These are phyloP conservation scores for Lytechinus variegatus DNA, from an alignment of 35 echinoderm and acorn worm genomes.

Conservation along the genomic window DNA sequence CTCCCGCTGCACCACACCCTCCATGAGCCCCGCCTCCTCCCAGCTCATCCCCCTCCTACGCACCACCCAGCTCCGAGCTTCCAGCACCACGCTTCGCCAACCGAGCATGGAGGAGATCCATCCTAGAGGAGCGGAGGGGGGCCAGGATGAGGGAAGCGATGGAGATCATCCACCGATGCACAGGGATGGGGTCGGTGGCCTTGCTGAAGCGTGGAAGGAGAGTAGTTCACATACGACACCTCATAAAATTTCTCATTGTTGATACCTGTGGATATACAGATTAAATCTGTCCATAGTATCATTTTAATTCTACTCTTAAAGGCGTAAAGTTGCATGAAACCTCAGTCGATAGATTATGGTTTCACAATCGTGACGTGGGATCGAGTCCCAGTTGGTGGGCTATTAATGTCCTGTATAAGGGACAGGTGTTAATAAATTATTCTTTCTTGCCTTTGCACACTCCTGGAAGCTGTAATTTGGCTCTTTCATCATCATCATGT, in stretches of 20 bases:
- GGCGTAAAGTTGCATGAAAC: too few species aligned
- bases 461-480: not conserved
- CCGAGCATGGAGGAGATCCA: conserved; percentile 61
- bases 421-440: not conserved
- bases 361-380: too few species aligned
- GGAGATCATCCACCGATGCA: not conserved
- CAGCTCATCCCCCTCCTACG: conserved; percentile 61
- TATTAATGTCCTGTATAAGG: too few species aligned
- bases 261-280: not conserved
- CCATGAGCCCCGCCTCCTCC: conserved; percentile 94
- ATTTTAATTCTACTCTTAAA: too few species aligned
- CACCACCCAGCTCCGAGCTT: conserved; percentile 80
- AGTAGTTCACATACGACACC: not conserved
- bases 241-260: not conserved
- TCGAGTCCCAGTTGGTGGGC: too few species aligned
- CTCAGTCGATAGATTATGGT: too few species aligned
- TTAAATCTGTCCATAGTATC: not conserved
- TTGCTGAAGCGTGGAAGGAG: not conserved
- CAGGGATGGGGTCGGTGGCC: not conserved
- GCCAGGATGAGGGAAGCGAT: conserved; percentile 53
- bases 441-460: not conserved
- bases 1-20: conserved; percentile 95
- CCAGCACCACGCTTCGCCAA: conserved; percentile 69
- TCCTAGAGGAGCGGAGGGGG: conserved; percentile 70
- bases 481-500: not conserved